These are phyloP conservation scores for Bombus sylvicola DNA, from an alignment of 1,140 invertebrate species.

Conservation along the genomic window DNA sequence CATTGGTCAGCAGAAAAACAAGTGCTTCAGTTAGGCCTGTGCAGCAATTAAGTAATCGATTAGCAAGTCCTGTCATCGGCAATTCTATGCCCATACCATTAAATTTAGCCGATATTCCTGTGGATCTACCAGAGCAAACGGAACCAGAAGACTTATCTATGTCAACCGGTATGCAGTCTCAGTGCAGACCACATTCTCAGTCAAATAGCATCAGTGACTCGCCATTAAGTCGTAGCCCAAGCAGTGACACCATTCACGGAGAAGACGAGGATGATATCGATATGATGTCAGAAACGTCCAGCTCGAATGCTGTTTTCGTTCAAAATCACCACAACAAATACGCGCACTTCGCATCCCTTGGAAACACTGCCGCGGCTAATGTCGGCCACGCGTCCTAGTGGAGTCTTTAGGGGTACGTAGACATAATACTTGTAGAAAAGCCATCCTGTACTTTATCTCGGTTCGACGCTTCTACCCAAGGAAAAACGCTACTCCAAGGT, in stretches of 20 bases:
- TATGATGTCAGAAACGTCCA: constrained; percentile 63
- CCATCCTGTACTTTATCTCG: background rate
- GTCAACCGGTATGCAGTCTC: constrained; percentile 72
- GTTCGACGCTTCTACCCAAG: constrained; percentile 18
- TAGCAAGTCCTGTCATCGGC: constrained; percentile 61
- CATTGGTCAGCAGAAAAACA: background rate
- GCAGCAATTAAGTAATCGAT: constrained; percentile 63
- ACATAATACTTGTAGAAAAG: background rate
- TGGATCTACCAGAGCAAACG: constrained; percentile 90
- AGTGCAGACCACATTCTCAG: constrained; percentile 65
- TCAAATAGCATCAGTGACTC: constrained; percentile 76
- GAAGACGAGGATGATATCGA: constrained; percentile 75
- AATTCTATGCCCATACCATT: constrained; percentile 66
- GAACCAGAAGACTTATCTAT: constrained; percentile 94
- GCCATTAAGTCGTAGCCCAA: constrained; percentile 73
- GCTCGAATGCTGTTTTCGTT: constrained; percentile 71
- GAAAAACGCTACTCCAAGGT: background rate
- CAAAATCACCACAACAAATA: constrained; percentile 47
- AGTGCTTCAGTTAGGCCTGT: constrained; percentile 16
- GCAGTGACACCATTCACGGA: constrained; percentile 66
- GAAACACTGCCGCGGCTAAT: constrained; percentile 48
- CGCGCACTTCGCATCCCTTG: constrained; percentile 33
- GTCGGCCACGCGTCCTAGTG: constrained; percentile 72
- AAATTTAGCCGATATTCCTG: constrained; percentile 74
- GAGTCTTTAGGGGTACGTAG: constrained; percentile 47